Evolutionary conservation across 2,797 vertebrate species (phyloP).

Genomic region (Hippoglossus hippoglossus): DNA sequence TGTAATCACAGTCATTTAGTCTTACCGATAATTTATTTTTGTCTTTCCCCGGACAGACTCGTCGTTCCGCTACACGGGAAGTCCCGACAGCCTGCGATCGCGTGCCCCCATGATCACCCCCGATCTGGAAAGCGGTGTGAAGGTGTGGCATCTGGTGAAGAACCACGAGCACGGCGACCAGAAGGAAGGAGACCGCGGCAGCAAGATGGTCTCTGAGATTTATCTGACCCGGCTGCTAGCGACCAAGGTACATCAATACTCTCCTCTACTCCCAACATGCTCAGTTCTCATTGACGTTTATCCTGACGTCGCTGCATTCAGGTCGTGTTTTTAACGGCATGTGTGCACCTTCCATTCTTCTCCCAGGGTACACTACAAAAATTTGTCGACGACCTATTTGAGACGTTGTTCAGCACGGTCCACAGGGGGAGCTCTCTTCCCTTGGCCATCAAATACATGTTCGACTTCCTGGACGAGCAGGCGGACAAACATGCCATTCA

Average conservation of each 20-base stretch:
- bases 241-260: constrained; percentile 84
- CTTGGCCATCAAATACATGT: constrained; percentile 99
- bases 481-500: constrained; percentile 96
- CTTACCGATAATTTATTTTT: neutral
- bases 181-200: constrained; percentile 97
- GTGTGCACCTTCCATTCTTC: neutral
- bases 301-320: neutral
- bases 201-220: constrained; percentile 99
- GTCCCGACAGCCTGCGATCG: constrained; percentile 96
- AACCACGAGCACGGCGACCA: constrained; percentile 99
- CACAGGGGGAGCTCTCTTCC: constrained; percentile 96
- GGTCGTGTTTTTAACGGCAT: neutral
- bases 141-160: constrained; percentile 98
- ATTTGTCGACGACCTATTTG: constrained; percentile 98
- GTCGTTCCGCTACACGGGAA: constrained; percentile 96
- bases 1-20: constrained; percentile 21
- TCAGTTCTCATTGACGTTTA: neutral
- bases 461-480: constrained; percentile 98
- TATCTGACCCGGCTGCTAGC: constrained; percentile 96
- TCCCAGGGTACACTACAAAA: constrained; percentile 96
- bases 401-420: constrained; percentile 99
- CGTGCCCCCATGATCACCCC: constrained; percentile 98
- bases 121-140: constrained; percentile 96
- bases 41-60: constrained; percentile 85
- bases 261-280: neutral